Conservation (phyloP, 1,140 invertebrate genomes). For the Diorhabda sublineata region DNA sequence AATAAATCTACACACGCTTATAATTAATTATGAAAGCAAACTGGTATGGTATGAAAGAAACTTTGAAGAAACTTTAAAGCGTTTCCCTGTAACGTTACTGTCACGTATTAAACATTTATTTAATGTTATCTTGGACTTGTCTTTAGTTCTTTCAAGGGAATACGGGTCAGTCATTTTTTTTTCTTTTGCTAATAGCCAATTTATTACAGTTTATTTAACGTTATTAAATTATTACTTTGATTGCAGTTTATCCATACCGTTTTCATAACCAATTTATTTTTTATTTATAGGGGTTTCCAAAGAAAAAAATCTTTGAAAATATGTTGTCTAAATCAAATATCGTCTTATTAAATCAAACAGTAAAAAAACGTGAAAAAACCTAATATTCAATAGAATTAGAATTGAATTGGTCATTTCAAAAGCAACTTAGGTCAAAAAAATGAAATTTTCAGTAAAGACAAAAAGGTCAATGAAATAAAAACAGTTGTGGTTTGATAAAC, state of each 20-base stretch:
- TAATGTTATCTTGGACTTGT: background rate
- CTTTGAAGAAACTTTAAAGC: slow-evolving; percentile 2
- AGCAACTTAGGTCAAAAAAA: too few species aligned
- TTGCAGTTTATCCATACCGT: background rate
- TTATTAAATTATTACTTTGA: background rate
- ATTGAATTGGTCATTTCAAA: too few species aligned
- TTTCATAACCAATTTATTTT: too few species aligned
- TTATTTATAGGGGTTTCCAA: too few species aligned
- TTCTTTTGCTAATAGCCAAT: background rate
- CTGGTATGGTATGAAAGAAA: slow-evolving; percentile 1
- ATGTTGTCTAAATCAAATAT: too few species aligned
- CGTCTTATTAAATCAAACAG: too few species aligned
- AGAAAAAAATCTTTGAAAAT: too few species aligned
- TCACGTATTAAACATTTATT: slow-evolving; percentile 1
- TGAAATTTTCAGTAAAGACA: too few species aligned
- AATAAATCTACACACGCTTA: background rate
- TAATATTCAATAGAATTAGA: too few species aligned
- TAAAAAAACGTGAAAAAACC: too few species aligned
- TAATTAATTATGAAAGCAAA: slow-evolving; percentile 1
- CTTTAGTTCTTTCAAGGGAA: slow-evolving; percentile 2
- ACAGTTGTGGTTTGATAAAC: too few species aligned
- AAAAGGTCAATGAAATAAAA: too few species aligned
- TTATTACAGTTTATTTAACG: background rate
- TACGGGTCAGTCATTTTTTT: background rate
- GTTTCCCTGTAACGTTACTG: slow-evolving; percentile 1